phyloP scores from a whole-genome alignment of 2,797 vertebrate genomes.

The Anguilla megastoma region DNA sequence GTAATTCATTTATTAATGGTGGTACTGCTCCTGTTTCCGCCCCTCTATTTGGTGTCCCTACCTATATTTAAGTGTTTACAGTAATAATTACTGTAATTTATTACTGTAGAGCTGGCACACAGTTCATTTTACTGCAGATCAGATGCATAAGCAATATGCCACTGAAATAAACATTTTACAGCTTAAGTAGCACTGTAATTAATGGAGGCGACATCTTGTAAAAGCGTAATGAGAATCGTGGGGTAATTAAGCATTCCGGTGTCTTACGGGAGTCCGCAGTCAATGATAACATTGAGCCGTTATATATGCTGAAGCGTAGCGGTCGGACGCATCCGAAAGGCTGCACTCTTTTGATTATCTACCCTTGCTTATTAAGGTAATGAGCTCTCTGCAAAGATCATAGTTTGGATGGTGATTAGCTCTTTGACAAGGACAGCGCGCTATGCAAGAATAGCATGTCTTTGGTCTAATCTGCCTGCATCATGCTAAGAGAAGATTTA shows the following conservation, averaged over 20 bases:
- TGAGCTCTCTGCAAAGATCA: neutral
- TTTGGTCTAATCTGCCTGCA: neutral
- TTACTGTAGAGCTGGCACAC: neutral
- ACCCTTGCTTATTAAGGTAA: neutral
- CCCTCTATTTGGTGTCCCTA: neutral
- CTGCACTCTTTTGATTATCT: neutral
- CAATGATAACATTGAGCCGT: neutral
- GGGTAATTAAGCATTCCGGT: neutral
- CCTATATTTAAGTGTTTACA: neutral
- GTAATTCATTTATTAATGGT: neutral
- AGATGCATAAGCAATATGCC: neutral
- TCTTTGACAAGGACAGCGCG: neutral
- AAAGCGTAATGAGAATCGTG: constrained; percentile 1
- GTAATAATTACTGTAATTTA: constrained; percentile 4
- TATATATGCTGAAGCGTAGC: neutral
- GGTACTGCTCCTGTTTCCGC: neutral
- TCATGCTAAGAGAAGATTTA: neutral
- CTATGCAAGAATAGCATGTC: neutral
- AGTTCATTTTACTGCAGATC: neutral
- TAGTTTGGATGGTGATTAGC: neutral
- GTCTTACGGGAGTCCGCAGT: neutral
- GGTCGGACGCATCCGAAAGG: neutral
- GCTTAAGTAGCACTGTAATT: neutral
- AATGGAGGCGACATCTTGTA: neutral
- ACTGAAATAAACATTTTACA: constrained; percentile 18